Conservation (phyloP, 1,140 invertebrate species). For the Manduca sexta region DNA sequence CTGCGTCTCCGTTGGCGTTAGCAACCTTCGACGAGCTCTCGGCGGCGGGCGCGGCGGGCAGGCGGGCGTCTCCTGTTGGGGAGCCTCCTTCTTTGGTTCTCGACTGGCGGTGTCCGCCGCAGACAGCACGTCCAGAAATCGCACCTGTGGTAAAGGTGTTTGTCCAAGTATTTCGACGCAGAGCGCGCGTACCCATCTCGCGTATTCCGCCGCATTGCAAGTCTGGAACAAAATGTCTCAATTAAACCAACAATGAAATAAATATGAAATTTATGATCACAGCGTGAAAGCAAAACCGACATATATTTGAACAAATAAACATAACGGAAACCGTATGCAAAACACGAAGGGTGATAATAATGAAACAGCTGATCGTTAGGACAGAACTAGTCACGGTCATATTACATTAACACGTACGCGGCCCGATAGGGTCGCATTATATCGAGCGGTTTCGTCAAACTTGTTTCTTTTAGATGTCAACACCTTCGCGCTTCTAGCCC, state of each 20-base stretch:
- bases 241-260: conserved; percentile 5
- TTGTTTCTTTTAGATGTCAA: conserved; percentile 61
- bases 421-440: conserved; percentile 9
- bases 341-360: conserved; percentile 15
- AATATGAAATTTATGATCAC: not conserved
- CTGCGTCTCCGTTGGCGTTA: conserved; percentile 53
- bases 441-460: conserved; percentile 39
- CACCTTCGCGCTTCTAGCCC: conserved; percentile 67
- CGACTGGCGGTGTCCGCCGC: conserved; percentile 51
- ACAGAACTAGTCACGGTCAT: conserved; percentile 15
- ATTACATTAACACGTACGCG: not conserved
- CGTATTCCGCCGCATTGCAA: conserved; percentile 66
- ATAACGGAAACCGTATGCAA: conserved; percentile 7
- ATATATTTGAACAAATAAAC: conserved; percentile 3
- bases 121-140: conserved; percentile 58
- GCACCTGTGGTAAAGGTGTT: conserved; percentile 60
- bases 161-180: conserved; percentile 66
- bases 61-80: conserved; percentile 35
- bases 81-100: conserved; percentile 49
- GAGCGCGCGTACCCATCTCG: conserved; percentile 61
- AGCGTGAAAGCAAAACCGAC: not conserved
- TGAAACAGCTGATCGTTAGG: conserved; percentile 23
- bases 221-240: conserved; percentile 52
- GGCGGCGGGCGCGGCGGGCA: conserved; percentile 59
- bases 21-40: conserved; percentile 51